Percentiles rank a stretch among this genome's conserved stretches.
Conservation (phyloP, 2,888 invertebrate genomes). For the Glyphotaelius pellucidus region DNA sequence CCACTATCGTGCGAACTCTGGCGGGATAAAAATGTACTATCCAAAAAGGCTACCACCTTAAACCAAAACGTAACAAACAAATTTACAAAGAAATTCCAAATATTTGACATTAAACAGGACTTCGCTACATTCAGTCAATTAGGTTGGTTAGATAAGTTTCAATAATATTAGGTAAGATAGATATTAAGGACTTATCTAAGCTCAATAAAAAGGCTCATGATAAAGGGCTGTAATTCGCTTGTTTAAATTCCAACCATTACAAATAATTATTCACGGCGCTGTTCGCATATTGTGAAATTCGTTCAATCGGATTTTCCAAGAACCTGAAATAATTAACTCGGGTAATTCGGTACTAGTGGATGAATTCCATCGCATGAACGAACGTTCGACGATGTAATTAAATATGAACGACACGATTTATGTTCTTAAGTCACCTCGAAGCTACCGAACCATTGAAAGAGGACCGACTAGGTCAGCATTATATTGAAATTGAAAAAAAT, state of each 20-base stretch:
- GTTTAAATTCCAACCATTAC: not conserved
- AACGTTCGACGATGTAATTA: constrained; percentile 2
- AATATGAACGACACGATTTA: constrained; percentile 7
- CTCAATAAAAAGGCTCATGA: no score
- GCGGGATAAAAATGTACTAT: no score
- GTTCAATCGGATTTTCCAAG: not conserved
- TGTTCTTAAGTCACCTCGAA: not conserved
- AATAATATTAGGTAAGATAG: no score
- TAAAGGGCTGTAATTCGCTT: not conserved
- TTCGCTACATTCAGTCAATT: no score
- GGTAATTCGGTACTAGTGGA: not conserved
- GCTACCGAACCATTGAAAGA: not conserved
- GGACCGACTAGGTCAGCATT: not conserved
- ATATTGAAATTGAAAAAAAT: no score
- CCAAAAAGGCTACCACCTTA: no score
- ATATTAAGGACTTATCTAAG: no score
- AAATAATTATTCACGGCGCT: not conserved
- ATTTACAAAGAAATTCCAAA: no score
- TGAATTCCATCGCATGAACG: not conserved
- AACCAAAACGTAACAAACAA: no score
- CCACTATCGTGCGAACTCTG: no score
- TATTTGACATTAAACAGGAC: no score
- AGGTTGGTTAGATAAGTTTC: no score
- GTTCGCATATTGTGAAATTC: not conserved
- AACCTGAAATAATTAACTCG: not conserved